Evolutionary conservation across 2,888 invertebrate genomes (phyloP), one percentile per base, ranked within the genome.

Genomic region (Meteorus cinctellus): DNA sequence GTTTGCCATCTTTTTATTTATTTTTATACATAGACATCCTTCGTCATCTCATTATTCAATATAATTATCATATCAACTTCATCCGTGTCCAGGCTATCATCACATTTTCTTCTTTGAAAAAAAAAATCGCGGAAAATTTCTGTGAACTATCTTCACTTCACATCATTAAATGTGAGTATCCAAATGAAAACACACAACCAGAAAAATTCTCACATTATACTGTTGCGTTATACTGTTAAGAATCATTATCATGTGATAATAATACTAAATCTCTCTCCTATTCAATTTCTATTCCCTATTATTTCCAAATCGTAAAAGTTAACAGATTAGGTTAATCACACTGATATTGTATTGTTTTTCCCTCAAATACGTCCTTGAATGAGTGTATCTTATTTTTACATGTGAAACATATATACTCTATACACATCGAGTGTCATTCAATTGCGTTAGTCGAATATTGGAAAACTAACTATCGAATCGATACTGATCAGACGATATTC

Each of bases 81-180:
- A 55, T n/a, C 19, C 19, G n/a, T 55, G 55, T 19, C 19, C 6
- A 19, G 24, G 19, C 19, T 19, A 48, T 48, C 48, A 48, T n/a
- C 48, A 48, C n/a, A 48, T n/a, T 24, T 55, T 55, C 8, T 8
- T 19, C 19, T 55, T 8, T 19, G n/a, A 55, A 55, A 55, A 19
- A 55, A 55, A 24, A 19, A 19, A n/a, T 41, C 41, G 4, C 16
- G 16, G n/a, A n/a, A n/a, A 19, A 55, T 55, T 55, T 19, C 55
- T 24, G 55, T 19, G 55, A 19, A 55, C 19, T 55, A 55, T 55
- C 19, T 55, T 19, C 55, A 55, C 55, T 55, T 55, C 55, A 55
- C 55, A n/a, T 1, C n/a, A 16, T 48, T 48, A 16, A 41, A 41
- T 48, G 48, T 48, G 48, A 48, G 48, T 48, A 48, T 16, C 12